Base-by-base conservation (phyloP, 2,113 vertebrate genomes). In the Alethe castanea region DNA sequence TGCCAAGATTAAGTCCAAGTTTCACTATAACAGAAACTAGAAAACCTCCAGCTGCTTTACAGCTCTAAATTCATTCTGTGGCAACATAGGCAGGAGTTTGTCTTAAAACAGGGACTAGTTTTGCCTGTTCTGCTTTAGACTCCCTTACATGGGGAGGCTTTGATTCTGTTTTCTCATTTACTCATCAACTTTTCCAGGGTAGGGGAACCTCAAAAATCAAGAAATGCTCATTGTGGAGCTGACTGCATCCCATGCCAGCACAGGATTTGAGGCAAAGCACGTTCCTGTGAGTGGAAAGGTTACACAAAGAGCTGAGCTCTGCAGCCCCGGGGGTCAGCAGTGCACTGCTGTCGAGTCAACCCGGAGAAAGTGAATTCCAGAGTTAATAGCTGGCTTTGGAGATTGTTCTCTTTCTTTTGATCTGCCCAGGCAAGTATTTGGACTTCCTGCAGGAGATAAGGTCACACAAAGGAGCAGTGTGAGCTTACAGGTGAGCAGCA, bases 361-460 rank as follows among this genome's bases (percentile, higher is more conserved):
- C 25, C 12, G 9, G 88, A 47, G 86, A 88, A 89, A 95, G 94
- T 81, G 89, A 79, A 94, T 91, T 86, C 82, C 91, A 52, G 47
- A 40, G 64, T 0, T n/a, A 29, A 81, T 38, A 70, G 86, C 82
- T 73, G 28, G 17, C 59, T 70, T 59, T n/a, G 60, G 38, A 80
- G 54, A n/a, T 81, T 86, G 60, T 84, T 94, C 91, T 71, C 80
- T 78, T 72, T 60, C 72, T 66, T 94, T 81, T 84, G 76, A 86
- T 94, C 72, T 92, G 64, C 38, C 67, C 47, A 8, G 24, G 50
- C 33, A 31, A 88, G 74, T 19, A 9, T 71, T 88, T 83, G 71
- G 38, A 14, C 48, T 84, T 86, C 72, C 76, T 67, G 60, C 48
- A 44, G 5, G 5, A 91, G 85, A 47, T 81, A 44, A 93, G 66